These are phyloP conservation scores for Luehdorfia chinensis DNA, from an alignment of 1,140 invertebrate genomes.

Conservation along the genomic window DNA sequence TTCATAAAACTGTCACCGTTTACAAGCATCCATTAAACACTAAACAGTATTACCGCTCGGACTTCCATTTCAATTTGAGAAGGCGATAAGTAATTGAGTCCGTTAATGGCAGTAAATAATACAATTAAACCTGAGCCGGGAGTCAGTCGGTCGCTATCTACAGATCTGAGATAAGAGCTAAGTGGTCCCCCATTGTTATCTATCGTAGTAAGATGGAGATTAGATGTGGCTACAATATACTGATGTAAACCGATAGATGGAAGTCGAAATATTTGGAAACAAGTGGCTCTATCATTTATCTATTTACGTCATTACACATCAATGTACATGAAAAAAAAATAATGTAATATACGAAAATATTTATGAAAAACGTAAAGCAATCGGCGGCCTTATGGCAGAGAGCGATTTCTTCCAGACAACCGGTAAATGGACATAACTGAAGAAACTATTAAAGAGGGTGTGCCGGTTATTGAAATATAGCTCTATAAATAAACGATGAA, in stretches of 20 bases:
- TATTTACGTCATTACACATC: no score
- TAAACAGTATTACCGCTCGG: background rate
- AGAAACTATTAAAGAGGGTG: no score
- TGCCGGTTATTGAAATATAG: no score
- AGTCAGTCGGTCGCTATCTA: background rate
- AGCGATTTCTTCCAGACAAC: no score
- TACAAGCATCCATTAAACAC: background rate
- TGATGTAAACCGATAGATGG: background rate
- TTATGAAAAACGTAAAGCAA: no score
- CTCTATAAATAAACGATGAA: no score
- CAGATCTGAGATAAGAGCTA: constrained; percentile 1
- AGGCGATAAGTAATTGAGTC: constrained; percentile 11
- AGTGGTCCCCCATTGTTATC: constrained; percentile 4
- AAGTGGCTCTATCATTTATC: no score
- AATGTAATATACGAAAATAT: no score
- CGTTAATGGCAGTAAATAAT: constrained; percentile 5
- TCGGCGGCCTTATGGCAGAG: no score
- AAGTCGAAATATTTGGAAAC: constrained; percentile 6
- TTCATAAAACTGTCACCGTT: background rate
- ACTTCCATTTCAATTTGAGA: background rate
- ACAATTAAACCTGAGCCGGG: background rate
- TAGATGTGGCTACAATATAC: background rate
- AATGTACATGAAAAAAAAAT: no score
- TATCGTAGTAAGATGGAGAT: constrained; percentile 6
- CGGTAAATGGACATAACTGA: no score